Percentiles rank a stretch among this genome's conserved stretches.
Conservation (phyloP, 2,888 invertebrate species). For the Lepidocyrtinus sp. region DNA sequence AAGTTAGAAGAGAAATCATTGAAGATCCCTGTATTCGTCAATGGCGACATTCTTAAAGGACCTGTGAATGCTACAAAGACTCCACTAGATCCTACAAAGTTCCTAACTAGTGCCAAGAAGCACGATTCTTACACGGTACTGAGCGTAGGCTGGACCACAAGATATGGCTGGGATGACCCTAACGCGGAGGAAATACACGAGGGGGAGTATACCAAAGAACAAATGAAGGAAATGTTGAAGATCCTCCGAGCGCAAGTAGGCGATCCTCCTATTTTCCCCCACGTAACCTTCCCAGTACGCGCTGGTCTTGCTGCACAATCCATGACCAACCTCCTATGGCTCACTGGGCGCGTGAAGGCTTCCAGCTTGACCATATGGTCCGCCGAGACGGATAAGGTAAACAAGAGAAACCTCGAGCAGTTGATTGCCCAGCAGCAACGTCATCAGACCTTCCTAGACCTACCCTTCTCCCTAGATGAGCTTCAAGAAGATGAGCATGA, state of each 20-base stretch:
- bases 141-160: slow-evolving; percentile 91
- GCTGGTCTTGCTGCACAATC: slow-evolving; percentile 82
- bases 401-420: slow-evolving; percentile 78
- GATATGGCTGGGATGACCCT: slow-evolving; percentile 74
- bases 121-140: slow-evolving; percentile 79
- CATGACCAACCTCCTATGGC: slow-evolving; percentile 76
- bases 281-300: slow-evolving; percentile 84
- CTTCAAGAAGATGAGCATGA: slow-evolving; percentile 5
- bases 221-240: slow-evolving; percentile 81
- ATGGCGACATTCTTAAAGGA: slow-evolving; percentile 88
- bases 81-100: slow-evolving; percentile 79
- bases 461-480: slow-evolving; percentile 77
- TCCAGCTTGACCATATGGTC: slow-evolving; percentile 88
- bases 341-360: slow-evolving; percentile 76
- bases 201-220: slow-evolving; percentile 71
- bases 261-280: slow-evolving; percentile 74
- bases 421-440: slow-evolving; percentile 80
- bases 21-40: slow-evolving; percentile 85
- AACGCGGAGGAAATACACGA: slow-evolving; percentile 41
- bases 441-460: slow-evolving; percentile 83
- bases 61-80: slow-evolving; percentile 77
- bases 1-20: slow-evolving; percentile 74
- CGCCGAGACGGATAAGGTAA: slow-evolving; percentile 79
- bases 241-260: slow-evolving; percentile 67
- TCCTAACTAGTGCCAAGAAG: slow-evolving; percentile 75